phyloP scores from a whole-genome alignment of 2,113 vertebrate species.

The zebrafish (Danio rerio) region GRCz12tu NC_133187.1:32318001-32318500 shows the following conservation, averaged over 20 bases:
- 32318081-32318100: no score
- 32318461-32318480: slow-evolving; percentile 68
- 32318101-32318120: neutral
- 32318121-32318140: neutral
- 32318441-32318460: slow-evolving; percentile 82
- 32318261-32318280: slow-evolving; percentile 57
- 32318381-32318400: slow-evolving; percentile 60
- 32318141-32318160: neutral
- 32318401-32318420: slow-evolving; percentile 68
- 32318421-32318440: slow-evolving; percentile 78
- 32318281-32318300: neutral
- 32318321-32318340: neutral
- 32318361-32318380: slow-evolving; percentile 83
- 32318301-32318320: neutral
- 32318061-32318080: no score
- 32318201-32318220: slow-evolving; percentile 47
- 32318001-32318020: no score
- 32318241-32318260: slow-evolving; percentile 67
- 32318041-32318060: no score
- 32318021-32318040: no score
- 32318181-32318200: slow-evolving; percentile 51
- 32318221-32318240: slow-evolving; percentile 59
- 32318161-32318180: neutral
- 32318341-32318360: slow-evolving; percentile 75
- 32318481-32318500: slow-evolving; percentile 70